Evolutionary conservation across 2,113 vertebrate genomes (phyloP).

Genomic region (Morone saxatilis): DNA sequence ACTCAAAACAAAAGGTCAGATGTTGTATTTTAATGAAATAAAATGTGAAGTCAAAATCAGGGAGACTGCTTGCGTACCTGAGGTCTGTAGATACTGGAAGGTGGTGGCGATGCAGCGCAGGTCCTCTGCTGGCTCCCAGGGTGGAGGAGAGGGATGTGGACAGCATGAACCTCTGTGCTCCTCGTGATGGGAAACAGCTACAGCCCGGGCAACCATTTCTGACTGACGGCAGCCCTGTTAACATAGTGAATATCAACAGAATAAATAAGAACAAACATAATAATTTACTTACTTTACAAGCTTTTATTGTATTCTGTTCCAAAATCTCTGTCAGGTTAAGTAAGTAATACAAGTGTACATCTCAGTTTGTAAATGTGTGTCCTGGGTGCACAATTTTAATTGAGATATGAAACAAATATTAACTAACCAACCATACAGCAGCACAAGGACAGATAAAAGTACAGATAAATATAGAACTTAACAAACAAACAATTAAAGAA

Average conservation of each 20-base stretch:
- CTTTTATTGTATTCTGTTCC: neutral
- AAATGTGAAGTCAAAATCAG: neutral
- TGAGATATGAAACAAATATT: neutral
- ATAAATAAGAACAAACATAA: too few relatives aligned
- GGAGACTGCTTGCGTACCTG: conserved; percentile 64
- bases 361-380: neutral
- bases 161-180: conserved; percentile 47
- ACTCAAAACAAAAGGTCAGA: neutral
- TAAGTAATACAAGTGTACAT: neutral
- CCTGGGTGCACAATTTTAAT: neutral
- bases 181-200: conserved; percentile 57
- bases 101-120: conserved; percentile 90
- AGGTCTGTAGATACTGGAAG: conserved; percentile 90
- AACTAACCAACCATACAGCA: neutral
- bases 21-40: neutral
- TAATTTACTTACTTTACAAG: neutral
- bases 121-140: conserved; percentile 88
- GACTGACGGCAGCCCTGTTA: conserved; percentile 31
- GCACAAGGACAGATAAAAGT: too few relatives aligned
- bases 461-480: neutral
- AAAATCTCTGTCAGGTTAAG: neutral
- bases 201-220: conserved; percentile 71
- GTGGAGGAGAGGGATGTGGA: conserved; percentile 39
- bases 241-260: neutral
- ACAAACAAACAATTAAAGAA: neutral